Evolutionary conservation across 1,140 invertebrate species (phyloP), one percentile per base, ranked within the genome.

Genomic region (Dreissena rostriformis): DNA sequence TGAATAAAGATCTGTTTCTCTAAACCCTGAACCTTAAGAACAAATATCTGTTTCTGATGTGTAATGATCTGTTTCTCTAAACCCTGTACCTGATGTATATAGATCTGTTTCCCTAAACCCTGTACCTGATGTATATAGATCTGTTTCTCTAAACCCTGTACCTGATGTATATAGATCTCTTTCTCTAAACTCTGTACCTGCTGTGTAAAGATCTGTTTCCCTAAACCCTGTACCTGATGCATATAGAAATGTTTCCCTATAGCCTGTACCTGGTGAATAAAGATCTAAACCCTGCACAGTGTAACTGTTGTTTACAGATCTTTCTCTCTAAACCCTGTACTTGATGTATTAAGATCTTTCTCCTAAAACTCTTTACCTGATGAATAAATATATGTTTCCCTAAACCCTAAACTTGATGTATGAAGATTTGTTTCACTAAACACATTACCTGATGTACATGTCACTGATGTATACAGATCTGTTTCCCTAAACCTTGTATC

Each of bases 161-260:
- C 61, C 19, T n/a, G 19, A n/a, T 63, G 19, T 24, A 24, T 28
- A 1, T 8, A 22, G 17, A 68, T 26, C 22, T 10, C 4, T n/a
- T 63, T 24, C 19, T 6, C 2, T n/a, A 6, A n/a, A n/a, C 24
- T 11, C 24, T 63, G 51, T 49, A 14, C 0, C 14, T n/a, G 29
- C 29, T 19, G 22, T 39, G 14, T 39, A 39, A 39, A 71, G n/a
- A 14, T 17, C 19, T 71, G 19, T 17, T n/a, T 22, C 57, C 17
- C n/a, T 73, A 39, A 15, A 39, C 26, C 0, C 55, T 39, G 19
- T 68, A 91, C 91, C 82, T 93, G 92, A 76, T 93, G 93, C 55
- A 90, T 85, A 84, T 91, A 93, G 8, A 95, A 95, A 82, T 95
- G 93, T 85, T 39, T 39, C 8, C 39, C 39, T 39, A 8, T 5